phyloP scores from a whole-genome alignment of 1,140 invertebrate species.

The Pogonomyrmex barbatus region DNA sequence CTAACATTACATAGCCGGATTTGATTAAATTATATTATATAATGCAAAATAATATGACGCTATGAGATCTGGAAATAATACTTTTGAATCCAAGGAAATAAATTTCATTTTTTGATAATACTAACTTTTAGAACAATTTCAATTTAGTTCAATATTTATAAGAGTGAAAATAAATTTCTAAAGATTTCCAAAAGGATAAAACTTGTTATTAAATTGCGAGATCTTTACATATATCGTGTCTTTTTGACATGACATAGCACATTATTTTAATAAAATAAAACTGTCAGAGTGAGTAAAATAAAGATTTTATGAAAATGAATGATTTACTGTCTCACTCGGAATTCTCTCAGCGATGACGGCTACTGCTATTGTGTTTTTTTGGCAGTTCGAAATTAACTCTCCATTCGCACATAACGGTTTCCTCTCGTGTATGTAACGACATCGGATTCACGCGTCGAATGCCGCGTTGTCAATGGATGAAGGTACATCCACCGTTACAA shows the following conservation, averaged over 20 bases:
- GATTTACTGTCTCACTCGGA: constrained; percentile 35
- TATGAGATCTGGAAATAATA: neutral
- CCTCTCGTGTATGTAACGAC: constrained; percentile 44
- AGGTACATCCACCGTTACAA: constrained; percentile 74
- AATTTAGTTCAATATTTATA: neutral
- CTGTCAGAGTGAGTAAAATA: neutral
- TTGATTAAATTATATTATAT: neutral
- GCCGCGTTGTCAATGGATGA: constrained; percentile 60
- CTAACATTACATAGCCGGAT: neutral
- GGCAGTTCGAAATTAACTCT: constrained; percentile 65
- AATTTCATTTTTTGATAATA: neutral
- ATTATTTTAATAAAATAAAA: constrained; percentile 6
- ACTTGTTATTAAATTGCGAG: neutral
- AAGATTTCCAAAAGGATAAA: neutral
- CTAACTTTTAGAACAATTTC: neutral
- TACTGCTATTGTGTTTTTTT: constrained; percentile 36
- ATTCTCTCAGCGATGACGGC: constrained; percentile 25
- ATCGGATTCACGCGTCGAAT: constrained; percentile 62
- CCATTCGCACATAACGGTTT: constrained; percentile 67
- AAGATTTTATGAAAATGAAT: constrained; percentile 29
- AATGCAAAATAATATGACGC: neutral
- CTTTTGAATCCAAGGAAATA: neutral
- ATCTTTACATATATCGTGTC: neutral
- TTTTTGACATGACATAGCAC: neutral
- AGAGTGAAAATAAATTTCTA: neutral